Base-by-base conservation (phyloP, 2,113 vertebrate genomes). In the Syngnathus typhle region DNA sequence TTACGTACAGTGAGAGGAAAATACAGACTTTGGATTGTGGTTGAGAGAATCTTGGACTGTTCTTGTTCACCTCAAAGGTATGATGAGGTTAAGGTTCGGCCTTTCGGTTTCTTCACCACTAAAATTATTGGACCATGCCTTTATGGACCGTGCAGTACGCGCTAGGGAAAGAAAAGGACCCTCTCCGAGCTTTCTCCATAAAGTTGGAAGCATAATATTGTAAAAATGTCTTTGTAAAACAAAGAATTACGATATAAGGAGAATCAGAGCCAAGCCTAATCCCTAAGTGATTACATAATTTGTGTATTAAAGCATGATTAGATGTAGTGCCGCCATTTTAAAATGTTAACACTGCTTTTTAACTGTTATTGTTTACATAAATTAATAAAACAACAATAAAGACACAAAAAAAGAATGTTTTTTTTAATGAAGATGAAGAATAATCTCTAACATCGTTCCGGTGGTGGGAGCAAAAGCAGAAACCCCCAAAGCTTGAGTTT, bases 401-500 rank as follows among this genome's bases (percentile, higher is more conserved):
- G 27, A 32, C 27, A 23, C 23, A 23, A 1, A 32, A 32, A 32
- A 32, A 32, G n/a, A 32, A 32, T 32, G 27, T 32, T 32, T 32
- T 2, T n/a, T 32, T 32, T 32, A 32, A 52, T 43, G 41, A 0
- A 43, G 41, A 43, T 41, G 8, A 41, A 41, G 8, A 43, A 43
- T 11, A 43, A 43, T 43, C 41, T 51, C 15, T 19, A 7, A 19
- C 5, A 32, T 32, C 27, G 27, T 32, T 32, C 27, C 27, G 27
- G 27, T 32, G 27, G 27, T 32, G 27, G 27, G 27, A 32, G 27
- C 27, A 32, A 32, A 32, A 32, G 27, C 27, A 32, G 27, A 32
- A 32, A 32, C 27, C 32, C 60, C 60, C 56, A 56, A 19, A 70
- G 63, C 54, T 64, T 23, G 56, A 84, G 67, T 55, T 75, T 64